Conservation (phyloP, 1,140 invertebrate genomes). For the Colletes gigas region DNA sequence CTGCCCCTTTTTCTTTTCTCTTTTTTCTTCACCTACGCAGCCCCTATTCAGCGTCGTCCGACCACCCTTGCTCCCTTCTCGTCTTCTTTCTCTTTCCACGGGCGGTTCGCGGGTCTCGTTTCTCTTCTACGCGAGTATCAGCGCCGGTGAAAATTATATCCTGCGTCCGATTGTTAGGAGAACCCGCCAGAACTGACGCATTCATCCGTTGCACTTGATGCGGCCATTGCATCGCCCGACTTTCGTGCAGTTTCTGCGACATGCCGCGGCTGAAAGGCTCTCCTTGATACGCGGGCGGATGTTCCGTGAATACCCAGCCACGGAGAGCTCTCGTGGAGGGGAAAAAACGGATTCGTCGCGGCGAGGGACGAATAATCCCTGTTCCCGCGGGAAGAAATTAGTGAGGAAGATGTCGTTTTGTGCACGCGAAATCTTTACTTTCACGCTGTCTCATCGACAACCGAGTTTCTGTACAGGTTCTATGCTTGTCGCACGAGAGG, state of each 20-base stretch:
- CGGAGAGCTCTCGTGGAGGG: constrained; percentile 34
- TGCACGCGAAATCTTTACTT: constrained; percentile 30
- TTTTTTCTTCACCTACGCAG: constrained; percentile 11
- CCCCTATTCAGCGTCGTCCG: constrained; percentile 43
- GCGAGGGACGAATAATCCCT: constrained; percentile 24
- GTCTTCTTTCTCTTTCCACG: background rate
- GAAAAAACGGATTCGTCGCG: constrained; percentile 14
- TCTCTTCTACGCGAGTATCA: background rate
- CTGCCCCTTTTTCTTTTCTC: background rate
- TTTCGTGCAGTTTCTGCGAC: constrained; percentile 30
- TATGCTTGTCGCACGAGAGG: background rate
- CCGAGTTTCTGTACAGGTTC: constrained; percentile 6
- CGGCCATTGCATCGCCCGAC: constrained; percentile 44
- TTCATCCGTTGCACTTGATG: constrained; percentile 52
- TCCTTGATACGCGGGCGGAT: constrained; percentile 45
- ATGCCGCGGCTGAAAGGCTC: constrained; percentile 25
- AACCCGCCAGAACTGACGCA: constrained; percentile 19
- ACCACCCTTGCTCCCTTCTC: background rate
- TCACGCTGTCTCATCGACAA: background rate
- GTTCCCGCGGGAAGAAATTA: constrained; percentile 32
- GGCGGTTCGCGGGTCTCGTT: background rate
- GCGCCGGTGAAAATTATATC: constrained; percentile 37
- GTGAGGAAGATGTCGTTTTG: constrained; percentile 32
- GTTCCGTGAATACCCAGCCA: constrained; percentile 34
- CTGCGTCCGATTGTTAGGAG: constrained; percentile 36